These are phyloP conservation scores for Synanthedon vespiformis DNA, from an alignment of 2,888 invertebrate genomes.

Conservation along the genomic window DNA sequence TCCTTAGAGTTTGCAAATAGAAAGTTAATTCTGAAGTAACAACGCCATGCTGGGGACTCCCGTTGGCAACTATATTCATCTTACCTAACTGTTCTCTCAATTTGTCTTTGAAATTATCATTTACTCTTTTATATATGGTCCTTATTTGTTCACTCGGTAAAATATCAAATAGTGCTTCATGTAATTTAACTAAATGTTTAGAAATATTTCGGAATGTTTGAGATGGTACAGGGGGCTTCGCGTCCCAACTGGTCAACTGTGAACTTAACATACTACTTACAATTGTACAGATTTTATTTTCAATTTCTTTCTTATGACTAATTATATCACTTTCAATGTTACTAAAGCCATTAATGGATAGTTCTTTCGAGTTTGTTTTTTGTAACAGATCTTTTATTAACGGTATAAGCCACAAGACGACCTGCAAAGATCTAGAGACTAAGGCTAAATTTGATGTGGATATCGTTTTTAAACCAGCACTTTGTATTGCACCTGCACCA, in stretches of 20 bases:
- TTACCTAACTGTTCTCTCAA: constrained; percentile 85
- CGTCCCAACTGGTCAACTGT: constrained; percentile 91
- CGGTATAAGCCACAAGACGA: constrained; percentile 84
- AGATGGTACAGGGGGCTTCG: constrained; percentile 94
- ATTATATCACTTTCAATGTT: constrained; percentile 82
- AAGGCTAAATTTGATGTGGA: constrained; percentile 94
- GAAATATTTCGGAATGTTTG: constrained; percentile 88
- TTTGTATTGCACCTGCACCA: constrained; percentile 95
- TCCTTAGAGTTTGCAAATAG: constrained; percentile 88
- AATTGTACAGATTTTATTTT: constrained; percentile 90
- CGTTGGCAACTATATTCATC: constrained; percentile 93
- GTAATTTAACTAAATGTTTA: constrained; percentile 88
- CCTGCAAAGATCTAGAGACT: constrained; percentile 84
- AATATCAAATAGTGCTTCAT: constrained; percentile 90
- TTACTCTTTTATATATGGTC: constrained; percentile 80
- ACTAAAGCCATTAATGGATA: constrained; percentile 71
- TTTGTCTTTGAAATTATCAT: constrained; percentile 88
- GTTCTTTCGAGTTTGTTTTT: constrained; percentile 63
- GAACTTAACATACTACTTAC: constrained; percentile 86
- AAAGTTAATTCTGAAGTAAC: constrained; percentile 94
- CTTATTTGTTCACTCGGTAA: constrained; percentile 84
- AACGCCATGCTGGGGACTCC: constrained; percentile 95
- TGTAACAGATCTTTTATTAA: constrained; percentile 78
- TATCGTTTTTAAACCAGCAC: constrained; percentile 93
- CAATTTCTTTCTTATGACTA: constrained; percentile 93